Evolutionary conservation across 1,140 invertebrate species (phyloP).

Genomic region (Cyphomyrmex costatus): DNA sequence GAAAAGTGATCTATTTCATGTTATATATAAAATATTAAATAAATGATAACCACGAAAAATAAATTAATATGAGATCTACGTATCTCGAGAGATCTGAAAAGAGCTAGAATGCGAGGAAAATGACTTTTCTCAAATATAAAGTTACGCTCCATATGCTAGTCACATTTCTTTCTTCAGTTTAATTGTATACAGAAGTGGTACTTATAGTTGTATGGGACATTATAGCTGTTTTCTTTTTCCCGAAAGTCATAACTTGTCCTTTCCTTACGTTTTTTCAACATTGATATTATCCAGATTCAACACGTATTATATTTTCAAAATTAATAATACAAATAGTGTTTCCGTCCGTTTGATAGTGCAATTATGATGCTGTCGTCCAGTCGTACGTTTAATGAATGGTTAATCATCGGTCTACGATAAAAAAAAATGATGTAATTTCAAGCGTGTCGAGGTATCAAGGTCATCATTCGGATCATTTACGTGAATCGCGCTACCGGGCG

Average conservation of each 20-base stretch:
- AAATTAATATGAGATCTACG: neutral
- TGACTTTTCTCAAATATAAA: neutral
- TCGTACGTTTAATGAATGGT: neutral
- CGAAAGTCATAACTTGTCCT: neutral
- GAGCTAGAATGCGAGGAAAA: neutral
- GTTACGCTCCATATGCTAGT: slow-evolving; percentile 24
- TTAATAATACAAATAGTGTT: neutral
- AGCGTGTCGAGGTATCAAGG: slow-evolving; percentile 67
- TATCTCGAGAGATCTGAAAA: neutral
- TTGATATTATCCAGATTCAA: neutral
- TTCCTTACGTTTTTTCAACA: neutral
- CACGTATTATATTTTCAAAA: neutral
- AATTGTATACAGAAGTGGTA: neutral
- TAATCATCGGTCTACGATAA: neutral
- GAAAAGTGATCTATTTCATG: neutral
- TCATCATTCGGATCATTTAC: slow-evolving; percentile 62
- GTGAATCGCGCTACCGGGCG: slow-evolving; percentile 62
- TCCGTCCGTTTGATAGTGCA: neutral
- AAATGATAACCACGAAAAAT: neutral
- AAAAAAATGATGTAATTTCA: slow-evolving; percentile 11
- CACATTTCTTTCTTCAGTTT: slow-evolving; percentile 20
- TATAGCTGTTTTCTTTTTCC: neutral
- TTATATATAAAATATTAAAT: neutral
- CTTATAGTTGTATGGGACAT: slow-evolving; percentile 23
- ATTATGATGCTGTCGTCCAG: neutral